phyloP scores from a whole-genome alignment of 2,113 vertebrate species.

The Ageneiosus marmoratus region DNA sequence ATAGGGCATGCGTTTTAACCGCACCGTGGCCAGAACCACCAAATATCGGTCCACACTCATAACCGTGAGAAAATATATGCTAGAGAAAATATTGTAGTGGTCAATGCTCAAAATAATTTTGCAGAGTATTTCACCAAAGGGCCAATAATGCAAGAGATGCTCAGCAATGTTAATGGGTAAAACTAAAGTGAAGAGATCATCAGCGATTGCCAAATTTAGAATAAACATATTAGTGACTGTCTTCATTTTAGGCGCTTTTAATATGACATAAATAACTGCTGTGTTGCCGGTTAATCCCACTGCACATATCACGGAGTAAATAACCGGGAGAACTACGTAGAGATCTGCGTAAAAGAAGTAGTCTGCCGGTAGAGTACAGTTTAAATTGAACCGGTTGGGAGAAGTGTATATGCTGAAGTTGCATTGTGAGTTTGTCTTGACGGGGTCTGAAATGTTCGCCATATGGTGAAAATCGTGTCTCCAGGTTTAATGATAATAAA shows the following conservation, averaged over 20 bases:
- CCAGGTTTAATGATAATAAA: conserved; percentile 10
- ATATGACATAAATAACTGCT: conserved; percentile 85
- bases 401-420: conserved; percentile 61
- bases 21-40: conserved; percentile 82
- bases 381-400: conserved; percentile 59
- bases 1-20: conserved; percentile 79
- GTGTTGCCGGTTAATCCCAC: conserved; percentile 86
- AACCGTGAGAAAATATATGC: conserved; percentile 87
- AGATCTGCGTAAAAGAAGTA: conserved; percentile 73
- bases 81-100: conserved; percentile 91
- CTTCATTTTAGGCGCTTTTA: conserved; percentile 90
- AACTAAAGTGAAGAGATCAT: conserved; percentile 85
- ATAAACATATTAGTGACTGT: conserved; percentile 91
- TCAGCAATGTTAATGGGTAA: conserved; percentile 85
- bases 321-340: conserved; percentile 80
- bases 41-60: conserved; percentile 89
- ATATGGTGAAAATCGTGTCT: conserved; percentile 52
- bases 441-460: conserved; percentile 64
- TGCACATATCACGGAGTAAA: conserved; percentile 84
- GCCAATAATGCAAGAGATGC: conserved; percentile 86
- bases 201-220: conserved; percentile 84
- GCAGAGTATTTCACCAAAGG: conserved; percentile 86
- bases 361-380: conserved; percentile 64
- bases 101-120: conserved; percentile 86
- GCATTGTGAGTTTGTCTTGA: conserved; percentile 53